Evolutionary conservation across 2,113 vertebrate genomes (phyloP).

Genomic region (Apus apus): DNA sequence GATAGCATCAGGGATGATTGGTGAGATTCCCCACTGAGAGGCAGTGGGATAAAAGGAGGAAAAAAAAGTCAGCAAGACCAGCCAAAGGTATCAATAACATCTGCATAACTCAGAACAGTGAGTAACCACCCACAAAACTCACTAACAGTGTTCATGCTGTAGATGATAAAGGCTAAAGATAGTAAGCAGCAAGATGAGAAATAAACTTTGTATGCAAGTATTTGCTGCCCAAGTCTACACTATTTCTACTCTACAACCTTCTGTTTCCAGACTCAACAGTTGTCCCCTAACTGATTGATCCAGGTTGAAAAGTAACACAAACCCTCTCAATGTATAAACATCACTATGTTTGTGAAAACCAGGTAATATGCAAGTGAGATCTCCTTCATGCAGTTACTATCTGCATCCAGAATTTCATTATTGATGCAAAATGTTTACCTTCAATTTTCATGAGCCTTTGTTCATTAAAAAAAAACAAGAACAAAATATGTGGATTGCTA

Average conservation of each 20-base stretch:
- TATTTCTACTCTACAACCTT: not conserved
- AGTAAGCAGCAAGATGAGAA: not conserved
- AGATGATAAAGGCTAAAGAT: not conserved
- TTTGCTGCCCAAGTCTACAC: not conserved
- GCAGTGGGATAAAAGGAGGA: not conserved
- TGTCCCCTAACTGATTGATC: not conserved
- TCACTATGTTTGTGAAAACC: not conserved
- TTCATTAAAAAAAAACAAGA: not conserved
- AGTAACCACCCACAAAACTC: not conserved
- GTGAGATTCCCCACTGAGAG: not conserved
- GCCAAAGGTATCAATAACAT: not conserved
- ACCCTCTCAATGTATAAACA: not conserved
- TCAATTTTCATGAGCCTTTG: not conserved
- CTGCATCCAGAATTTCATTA: not conserved
- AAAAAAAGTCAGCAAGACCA: not conserved
- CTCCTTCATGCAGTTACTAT: not conserved
- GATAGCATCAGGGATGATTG: not conserved
- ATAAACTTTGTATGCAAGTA: not conserved
- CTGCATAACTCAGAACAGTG: not conserved
- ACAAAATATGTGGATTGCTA: not conserved
- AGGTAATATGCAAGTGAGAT: not conserved
- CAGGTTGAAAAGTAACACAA: not conserved
- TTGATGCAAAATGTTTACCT: rapidly evolving
- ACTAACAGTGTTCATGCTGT: not conserved
- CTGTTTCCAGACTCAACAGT: not conserved